Conservation (phyloP, 2,113 vertebrate species). For the Varanus komodoensis region DNA sequence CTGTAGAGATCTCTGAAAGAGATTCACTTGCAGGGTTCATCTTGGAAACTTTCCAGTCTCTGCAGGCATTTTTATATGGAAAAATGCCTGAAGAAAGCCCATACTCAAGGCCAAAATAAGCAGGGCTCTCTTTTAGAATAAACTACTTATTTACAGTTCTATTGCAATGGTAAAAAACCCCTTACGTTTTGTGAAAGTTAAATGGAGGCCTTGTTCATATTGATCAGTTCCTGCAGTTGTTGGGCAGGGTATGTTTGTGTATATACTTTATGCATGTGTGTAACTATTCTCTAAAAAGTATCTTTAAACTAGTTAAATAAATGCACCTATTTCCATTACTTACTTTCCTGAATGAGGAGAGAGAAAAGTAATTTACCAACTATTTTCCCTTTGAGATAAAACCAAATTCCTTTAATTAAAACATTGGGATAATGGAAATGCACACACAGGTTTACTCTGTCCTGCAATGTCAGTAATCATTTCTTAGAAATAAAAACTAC, state of each 20-base stretch:
- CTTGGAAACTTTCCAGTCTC: no score
- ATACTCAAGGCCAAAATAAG: no score
- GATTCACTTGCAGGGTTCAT: no score
- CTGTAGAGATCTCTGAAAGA: no score
- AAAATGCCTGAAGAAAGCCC: no score
- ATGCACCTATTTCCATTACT: background rate
- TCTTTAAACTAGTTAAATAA: background rate
- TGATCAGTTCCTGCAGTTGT: background rate
- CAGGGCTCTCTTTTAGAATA: no score
- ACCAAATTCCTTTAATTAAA: background rate
- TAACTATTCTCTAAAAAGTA: background rate
- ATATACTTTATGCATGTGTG: background rate
- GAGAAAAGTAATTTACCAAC: background rate
- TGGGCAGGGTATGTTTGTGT: background rate
- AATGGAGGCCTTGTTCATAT: background rate
- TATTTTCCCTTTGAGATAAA: background rate
- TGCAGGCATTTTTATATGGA: no score
- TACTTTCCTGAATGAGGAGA: background rate
- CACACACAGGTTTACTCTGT: background rate
- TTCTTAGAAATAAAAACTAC: background rate
- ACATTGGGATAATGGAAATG: background rate
- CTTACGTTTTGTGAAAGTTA: background rate
- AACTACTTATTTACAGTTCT: constrained; percentile 10
- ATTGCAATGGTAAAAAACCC: background rate
- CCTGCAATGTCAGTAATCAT: no score